Conservation (phyloP, 1,140 invertebrate species). For the Adelges cooleyi region DNA sequence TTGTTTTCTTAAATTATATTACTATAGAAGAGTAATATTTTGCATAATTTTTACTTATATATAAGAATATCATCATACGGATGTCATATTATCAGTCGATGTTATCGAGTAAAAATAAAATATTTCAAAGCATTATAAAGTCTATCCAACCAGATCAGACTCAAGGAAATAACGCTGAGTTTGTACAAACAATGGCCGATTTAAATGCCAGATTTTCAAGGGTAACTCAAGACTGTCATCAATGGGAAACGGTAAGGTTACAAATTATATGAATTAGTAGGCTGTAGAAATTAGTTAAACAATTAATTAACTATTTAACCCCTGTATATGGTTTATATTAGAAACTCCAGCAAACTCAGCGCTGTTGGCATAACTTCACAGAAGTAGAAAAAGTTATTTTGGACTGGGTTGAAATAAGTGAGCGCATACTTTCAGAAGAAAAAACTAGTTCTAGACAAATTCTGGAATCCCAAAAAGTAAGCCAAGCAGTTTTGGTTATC, state of each 20-base stretch:
- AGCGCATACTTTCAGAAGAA: conserved; percentile 67
- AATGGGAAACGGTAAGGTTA: conserved; percentile 54
- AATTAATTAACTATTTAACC: no score
- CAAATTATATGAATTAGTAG: neutral
- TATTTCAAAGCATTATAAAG: conserved; percentile 76
- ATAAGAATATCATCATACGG: conserved; percentile 66
- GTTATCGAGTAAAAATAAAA: conserved; percentile 87
- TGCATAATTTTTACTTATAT: no score
- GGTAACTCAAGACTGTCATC: conserved; percentile 56
- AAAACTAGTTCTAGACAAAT: conserved; percentile 38
- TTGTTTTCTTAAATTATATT: no score
- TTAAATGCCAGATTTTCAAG: conserved; percentile 71
- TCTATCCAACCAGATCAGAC: conserved; percentile 57
- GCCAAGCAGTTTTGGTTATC: neutral
- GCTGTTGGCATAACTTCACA: conserved; percentile 75
- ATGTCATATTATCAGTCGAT: conserved; percentile 84
- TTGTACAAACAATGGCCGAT: conserved; percentile 48
- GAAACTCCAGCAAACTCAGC: conserved; percentile 50
- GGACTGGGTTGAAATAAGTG: conserved; percentile 75
- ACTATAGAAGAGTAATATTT: no score
- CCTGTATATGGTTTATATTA: conserved; percentile 32
- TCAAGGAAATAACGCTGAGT: conserved; percentile 48
- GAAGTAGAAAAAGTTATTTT: conserved; percentile 63
- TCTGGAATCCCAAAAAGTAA: conserved; percentile 41
- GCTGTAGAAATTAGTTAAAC: no score